Evolutionary conservation across 2,113 vertebrate genomes (phyloP), one percentile per base, ranked within the genome.

Genomic region (Sigmodon hispidus): DNA sequence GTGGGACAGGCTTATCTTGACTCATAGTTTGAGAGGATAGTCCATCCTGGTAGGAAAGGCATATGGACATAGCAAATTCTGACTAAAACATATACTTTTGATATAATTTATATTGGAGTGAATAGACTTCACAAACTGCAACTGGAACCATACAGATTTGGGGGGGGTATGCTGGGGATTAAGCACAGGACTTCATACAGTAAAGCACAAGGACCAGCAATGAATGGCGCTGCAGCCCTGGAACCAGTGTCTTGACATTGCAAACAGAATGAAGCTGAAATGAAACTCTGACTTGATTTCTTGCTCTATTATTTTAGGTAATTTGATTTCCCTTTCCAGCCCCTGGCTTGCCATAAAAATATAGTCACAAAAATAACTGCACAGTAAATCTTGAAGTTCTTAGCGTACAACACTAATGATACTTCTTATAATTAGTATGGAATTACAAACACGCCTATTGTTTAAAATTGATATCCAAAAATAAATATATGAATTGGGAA

Each of bases 361-460:
- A 45, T 34, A 11, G 9, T 0, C 72, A 52, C 77, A 17, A 85
- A 87, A 84, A 80, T 79, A 84, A 61, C 34, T 89, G 81, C 9
- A 40, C 93, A 93, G 84, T n/a, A 61, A 76, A 85, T 43, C 11
- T 69, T 87, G 45, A 89, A 50, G 8, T n/a, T 87, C 55, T 91
- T 45, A 69, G 91, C 69, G 13, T 40, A 50, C 34, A 89, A n/a
- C 9, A 40, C 65, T 26, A 61, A 69, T 75, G 21, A 10, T 6
- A 13, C 29, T 52, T 87, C 21, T 88, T 93, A 4, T 8, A 75
- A 43, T 36, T 12, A 67, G 40, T 36, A 72, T 73, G 8, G 31
- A 76, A 89, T 61, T 13, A 19, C 86, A 76, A 81, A 55, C 2
- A 36, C 69, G 45, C 24, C 24, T 76, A 36, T 26, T 83, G 52